phyloP scores from a whole-genome alignment of 1,140 invertebrate species.

The Mylabris phalerata region DNA sequence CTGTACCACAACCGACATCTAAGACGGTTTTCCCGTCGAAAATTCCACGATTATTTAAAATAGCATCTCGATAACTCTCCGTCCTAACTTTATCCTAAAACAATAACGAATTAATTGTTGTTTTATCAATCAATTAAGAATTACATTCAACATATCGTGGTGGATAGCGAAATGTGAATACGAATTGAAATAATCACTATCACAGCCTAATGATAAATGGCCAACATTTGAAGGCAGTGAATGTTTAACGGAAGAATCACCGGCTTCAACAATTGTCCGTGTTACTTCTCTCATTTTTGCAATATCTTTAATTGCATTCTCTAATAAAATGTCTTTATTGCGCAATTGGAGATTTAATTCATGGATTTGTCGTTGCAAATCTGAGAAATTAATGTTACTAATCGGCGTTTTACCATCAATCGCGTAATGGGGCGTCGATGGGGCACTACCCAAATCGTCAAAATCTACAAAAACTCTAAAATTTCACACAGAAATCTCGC shows the following conservation, averaged over 20 bases:
- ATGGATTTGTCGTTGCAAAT: slow-evolving; percentile 39
- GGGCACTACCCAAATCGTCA: slow-evolving; percentile 41
- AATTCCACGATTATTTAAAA: slow-evolving; percentile 68
- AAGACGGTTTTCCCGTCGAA: slow-evolving; percentile 77
- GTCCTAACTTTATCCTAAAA: slow-evolving; percentile 85
- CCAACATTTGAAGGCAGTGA: slow-evolving; percentile 43
- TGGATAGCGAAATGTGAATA: slow-evolving; percentile 98
- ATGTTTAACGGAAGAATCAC: slow-evolving; percentile 35
- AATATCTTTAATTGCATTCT: slow-evolving; percentile 56
- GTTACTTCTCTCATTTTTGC: slow-evolving; percentile 55
- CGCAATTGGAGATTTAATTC: slow-evolving; percentile 36
- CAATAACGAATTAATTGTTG: background rate
- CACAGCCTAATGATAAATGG: slow-evolving; percentile 46
- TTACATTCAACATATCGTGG: slow-evolving; percentile 84
- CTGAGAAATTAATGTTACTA: slow-evolving; percentile 36
- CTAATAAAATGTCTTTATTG: slow-evolving; percentile 48
- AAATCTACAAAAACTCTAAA: slow-evolving; percentile 36
- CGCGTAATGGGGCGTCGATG: slow-evolving; percentile 41
- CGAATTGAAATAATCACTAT: slow-evolving; percentile 85
- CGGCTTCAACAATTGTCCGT: slow-evolving; percentile 42
- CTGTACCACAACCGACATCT: slow-evolving; percentile 90
- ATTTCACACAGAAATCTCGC: background rate
- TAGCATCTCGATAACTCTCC: slow-evolving; percentile 87
- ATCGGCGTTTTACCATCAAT: slow-evolving; percentile 41
- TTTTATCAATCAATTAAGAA: slow-evolving; percentile 20